Evolutionary conservation across 2,113 vertebrate genomes (phyloP), one percentile per base, ranked within the genome.

Genomic region (Pygathrix nemaeus): DNA sequence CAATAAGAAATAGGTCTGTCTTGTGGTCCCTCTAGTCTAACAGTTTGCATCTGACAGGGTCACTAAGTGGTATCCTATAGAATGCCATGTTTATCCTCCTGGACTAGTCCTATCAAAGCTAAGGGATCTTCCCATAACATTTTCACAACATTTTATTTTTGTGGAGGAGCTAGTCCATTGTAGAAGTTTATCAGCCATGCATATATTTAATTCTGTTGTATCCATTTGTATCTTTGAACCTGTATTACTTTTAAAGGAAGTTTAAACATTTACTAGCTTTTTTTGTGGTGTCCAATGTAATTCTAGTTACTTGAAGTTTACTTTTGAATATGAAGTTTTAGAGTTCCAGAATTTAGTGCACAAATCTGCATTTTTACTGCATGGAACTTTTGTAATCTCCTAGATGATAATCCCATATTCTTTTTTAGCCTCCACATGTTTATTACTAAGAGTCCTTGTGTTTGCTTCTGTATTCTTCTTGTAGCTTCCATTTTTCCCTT

Each of bases 291-390:
- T 90, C 27, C 92, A 80, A n/a, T 30, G 40, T 86, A 75, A 90
- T 87, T 88, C 61, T 88, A 43, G 6, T 78, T 81, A 81, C 75
- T 6, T 85, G 32, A 88, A 95, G 83, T 81, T 94, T 91, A 61
- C 10, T 82, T 93, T 94, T 93, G 48, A 96, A 93, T 96, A 73
- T 86, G 66, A 96, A 92, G 27, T 85, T 38, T 27, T 90, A 16
- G 6, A 72, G 11, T 96, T 78, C 32, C 35, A 59, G 10, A 11
- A 76, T 93, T 90, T 87, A 92, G 88, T 64, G 14, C 35, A 80
- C 43, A 81, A 68, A 20, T 96, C 32, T 89, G 17, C 17, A 35
- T 82, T 94, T 93, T 86, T 52, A 64, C 17, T 43, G 9, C 73
- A 1, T 27, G 8, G 72, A 68, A 76, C 57, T 89, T 86, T 92